Evolutionary conservation across 2,888 invertebrate genomes (phyloP), one percentile per base, ranked within the genome.

Genomic region (Papilio elwesi): DNA sequence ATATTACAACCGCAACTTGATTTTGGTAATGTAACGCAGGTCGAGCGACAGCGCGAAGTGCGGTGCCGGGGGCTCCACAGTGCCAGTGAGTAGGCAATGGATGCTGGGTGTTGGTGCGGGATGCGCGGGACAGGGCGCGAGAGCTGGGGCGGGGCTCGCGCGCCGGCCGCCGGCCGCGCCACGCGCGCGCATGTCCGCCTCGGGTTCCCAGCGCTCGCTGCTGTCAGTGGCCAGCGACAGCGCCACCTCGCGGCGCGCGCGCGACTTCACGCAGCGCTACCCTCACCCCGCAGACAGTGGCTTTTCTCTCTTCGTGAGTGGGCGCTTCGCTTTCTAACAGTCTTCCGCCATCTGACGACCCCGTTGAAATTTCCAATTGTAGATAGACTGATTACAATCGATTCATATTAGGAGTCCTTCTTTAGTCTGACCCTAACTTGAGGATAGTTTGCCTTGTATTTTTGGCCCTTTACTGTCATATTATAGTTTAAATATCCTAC

Each of bases 41-140:
- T 95, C 95, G 82, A 96, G 95, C 84, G 96, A 96, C 90, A 96
- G 95, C 82, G 95, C 95, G 75, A 95, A 95, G 82, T 95, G 95
- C 85, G 89, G 90, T 73, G 88, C 89, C 88, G 95, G 92, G 90
- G 94, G 87, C 89, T 86, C 89, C 43, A 94, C 90, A 94, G 95
- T 88, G 93, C 95, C 85, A 94, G 91, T 91, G 91, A 91, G 91
- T 91, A 91, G 90, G 90, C 89, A 94, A 85, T 95, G 95, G 91
- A 82, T 83, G 76, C 81, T 74, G 75, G 82, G 81, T 75, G 79
- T 76, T 76, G 81, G 80, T 74, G 80, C 76, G 74, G 80, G 80
- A 74, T 79, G 76, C 78, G 79, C 79, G 70, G 77, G 78, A 78
- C 79, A 78, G 69, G 77, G 78, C 26, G 55, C 55, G 78, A 79